Evolutionary conservation across 1,140 invertebrate species (phyloP).

Genomic region (Stegodyphus dumicola): DNA sequence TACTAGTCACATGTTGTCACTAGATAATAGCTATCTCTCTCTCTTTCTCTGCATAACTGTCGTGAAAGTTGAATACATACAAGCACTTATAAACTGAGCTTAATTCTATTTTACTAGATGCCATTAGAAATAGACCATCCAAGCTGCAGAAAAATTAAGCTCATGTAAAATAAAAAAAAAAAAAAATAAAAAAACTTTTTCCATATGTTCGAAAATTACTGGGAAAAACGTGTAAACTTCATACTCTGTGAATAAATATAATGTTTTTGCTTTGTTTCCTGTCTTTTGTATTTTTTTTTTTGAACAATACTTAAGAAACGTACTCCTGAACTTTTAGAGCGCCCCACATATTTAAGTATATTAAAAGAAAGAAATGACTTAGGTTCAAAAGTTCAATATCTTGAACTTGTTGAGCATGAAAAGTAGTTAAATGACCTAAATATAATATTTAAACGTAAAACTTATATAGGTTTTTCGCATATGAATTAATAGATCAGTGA

Average conservation of each 20-base stretch:
- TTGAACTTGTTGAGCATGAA: too few relatives aligned
- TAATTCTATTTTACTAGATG: conserved; percentile 56
- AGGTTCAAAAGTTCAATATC: too few relatives aligned
- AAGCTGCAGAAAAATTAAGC: conserved; percentile 44
- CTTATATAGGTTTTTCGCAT: too few relatives aligned
- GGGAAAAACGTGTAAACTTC: conserved; percentile 35
- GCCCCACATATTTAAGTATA: too few relatives aligned
- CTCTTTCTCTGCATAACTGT: conserved; percentile 27
- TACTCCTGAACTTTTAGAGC: too few relatives aligned
- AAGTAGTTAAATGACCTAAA: too few relatives aligned
- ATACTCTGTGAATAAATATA: conserved; percentile 57
- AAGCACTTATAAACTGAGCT: conserved; percentile 53
- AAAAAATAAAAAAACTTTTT: neutral
- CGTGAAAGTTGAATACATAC: conserved; percentile 25
- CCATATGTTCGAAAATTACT: conserved; percentile 20
- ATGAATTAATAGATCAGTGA: too few relatives aligned
- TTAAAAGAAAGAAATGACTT: too few relatives aligned
- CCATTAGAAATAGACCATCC: conserved; percentile 30
- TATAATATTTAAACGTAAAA: too few relatives aligned
- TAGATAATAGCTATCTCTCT: conserved; percentile 40
- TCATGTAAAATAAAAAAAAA: conserved; percentile 31
- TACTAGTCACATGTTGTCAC: conserved; percentile 9
- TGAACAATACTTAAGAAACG: too few relatives aligned
- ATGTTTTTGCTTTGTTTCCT: conserved; percentile 29
- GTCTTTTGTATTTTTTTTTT: conserved; percentile 9